Percentiles rank a stretch among this genome's conserved stretches.
Evolutionary conservation across 2,113 vertebrate genomes (phyloP).

Genomic region (Nymphicus hollandicus): DNA sequence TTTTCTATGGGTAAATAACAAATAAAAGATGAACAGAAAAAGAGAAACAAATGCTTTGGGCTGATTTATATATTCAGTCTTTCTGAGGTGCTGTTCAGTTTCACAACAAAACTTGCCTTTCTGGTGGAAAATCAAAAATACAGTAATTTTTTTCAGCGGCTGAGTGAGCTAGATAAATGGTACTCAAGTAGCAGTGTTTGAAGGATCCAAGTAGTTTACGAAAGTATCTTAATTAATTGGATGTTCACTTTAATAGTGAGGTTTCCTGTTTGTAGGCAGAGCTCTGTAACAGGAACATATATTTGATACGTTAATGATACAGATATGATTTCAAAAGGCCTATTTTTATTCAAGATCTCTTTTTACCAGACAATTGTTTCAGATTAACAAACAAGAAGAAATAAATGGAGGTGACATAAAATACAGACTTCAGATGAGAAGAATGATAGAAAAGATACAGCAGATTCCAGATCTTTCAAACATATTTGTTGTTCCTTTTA

Average conservation of each 20-base stretch:
- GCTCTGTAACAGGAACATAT: background rate
- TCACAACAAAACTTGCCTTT: slow-evolving; percentile 29
- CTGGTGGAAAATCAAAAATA: slow-evolving; percentile 9
- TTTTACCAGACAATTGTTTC: slow-evolving; percentile 43
- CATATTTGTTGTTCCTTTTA: slow-evolving; percentile 23
- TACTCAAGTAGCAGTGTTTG: slow-evolving; percentile 52
- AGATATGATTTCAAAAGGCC: slow-evolving; percentile 2
- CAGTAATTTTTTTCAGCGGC: slow-evolving; percentile 16
- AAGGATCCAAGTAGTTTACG: slow-evolving; percentile 59
- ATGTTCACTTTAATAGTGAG: slow-evolving; percentile 56
- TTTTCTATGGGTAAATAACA: slow-evolving; percentile 6
- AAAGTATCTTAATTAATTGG: slow-evolving; percentile 66
- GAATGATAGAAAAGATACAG: background rate
- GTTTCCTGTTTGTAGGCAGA: slow-evolving; percentile 52
- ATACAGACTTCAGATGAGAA: slow-evolving; percentile 14
- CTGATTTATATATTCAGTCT: background rate
- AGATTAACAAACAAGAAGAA: slow-evolving; percentile 30
- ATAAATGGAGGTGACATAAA: slow-evolving; percentile 38
- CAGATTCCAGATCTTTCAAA: slow-evolving; percentile 31
- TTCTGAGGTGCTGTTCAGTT: slow-evolving; percentile 11
- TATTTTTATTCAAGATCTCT: slow-evolving; percentile 5
- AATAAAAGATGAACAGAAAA: background rate
- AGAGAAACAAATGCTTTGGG: background rate
- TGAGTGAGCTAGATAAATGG: slow-evolving; percentile 51
- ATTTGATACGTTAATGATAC: slow-evolving; percentile 24